These are phyloP conservation scores for Argyresthia albistria DNA, from an alignment of 2,888 invertebrate species.

Conservation along the genomic window DNA sequence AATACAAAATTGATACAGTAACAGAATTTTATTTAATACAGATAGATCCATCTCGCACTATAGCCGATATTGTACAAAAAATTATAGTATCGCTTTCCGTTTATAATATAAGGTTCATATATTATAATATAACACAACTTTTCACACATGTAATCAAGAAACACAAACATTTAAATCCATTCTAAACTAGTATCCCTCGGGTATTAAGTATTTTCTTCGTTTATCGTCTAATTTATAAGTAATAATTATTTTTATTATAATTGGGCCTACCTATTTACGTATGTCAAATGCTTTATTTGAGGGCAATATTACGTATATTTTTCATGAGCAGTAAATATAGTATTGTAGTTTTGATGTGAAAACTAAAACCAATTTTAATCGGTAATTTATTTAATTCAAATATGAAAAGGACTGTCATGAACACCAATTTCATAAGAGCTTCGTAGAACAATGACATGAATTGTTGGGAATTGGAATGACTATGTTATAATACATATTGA, in stretches of 20 bases:
- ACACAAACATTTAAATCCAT: constrained; percentile 64
- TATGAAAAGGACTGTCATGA: too few relatives aligned
- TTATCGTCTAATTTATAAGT: constrained; percentile 27
- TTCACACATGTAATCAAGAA: constrained; percentile 65
- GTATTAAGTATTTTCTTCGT: constrained; percentile 14
- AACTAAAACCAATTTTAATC: too few relatives aligned
- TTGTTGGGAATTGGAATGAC: too few relatives aligned
- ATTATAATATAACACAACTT: constrained; percentile 61
- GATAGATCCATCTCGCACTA: constrained; percentile 64
- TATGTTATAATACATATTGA: too few relatives aligned
- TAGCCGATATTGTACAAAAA: constrained; percentile 71
- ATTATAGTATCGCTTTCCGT: constrained; percentile 58
- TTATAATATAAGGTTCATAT: constrained; percentile 40
- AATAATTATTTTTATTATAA: constrained; percentile 65
- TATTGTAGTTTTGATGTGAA: not conserved
- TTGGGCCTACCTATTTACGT: constrained; percentile 70
- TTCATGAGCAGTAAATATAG: constrained; percentile 60
- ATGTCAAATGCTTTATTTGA: constrained; percentile 61
- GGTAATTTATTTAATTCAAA: too few relatives aligned
- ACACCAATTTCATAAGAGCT: too few relatives aligned
- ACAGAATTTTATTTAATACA: constrained; percentile 73
- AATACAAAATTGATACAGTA: constrained; percentile 53
- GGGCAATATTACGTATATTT: constrained; percentile 59
- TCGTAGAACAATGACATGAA: too few relatives aligned
- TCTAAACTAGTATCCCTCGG: constrained; percentile 57